Evolutionary conservation across 2,797 vertebrate genomes (phyloP).

Genomic region (Hipposideros larvatus): DNA sequence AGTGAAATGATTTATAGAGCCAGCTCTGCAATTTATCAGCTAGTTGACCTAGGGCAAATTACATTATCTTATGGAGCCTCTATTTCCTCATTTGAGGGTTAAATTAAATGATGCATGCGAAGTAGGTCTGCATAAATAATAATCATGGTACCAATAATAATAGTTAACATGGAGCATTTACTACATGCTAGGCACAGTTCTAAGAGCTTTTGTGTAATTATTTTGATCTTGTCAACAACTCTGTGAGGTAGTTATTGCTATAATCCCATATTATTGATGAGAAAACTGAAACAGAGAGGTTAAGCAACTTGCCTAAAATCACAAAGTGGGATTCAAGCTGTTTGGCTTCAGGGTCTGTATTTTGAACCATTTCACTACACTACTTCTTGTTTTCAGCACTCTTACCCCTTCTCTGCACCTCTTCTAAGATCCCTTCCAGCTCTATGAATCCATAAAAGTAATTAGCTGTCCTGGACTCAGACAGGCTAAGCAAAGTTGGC

Average conservation of each 20-base stretch:
- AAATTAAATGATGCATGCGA: conserved; percentile 19
- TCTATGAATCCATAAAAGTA: conserved; percentile 9
- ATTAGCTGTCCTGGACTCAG: not conserved
- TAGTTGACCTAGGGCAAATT: not conserved
- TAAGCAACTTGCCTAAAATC: not conserved
- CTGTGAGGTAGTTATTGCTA: not conserved
- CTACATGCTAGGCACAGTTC: not conserved
- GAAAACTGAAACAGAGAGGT: not conserved
- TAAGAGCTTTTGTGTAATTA: not conserved
- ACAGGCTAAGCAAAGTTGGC: conserved; percentile 11
- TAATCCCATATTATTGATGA: not conserved
- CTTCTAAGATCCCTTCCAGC: not conserved
- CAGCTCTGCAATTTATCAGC: not conserved
- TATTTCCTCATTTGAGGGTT: not conserved
- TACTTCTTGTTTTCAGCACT: not conserved
- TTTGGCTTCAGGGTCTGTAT: not conserved
- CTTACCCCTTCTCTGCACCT: not conserved
- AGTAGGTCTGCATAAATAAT: conserved; percentile 20
- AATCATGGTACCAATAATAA: not conserved
- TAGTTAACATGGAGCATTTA: not conserved
- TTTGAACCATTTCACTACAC: not conserved
- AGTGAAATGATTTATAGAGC: not conserved
- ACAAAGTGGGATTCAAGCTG: not conserved
- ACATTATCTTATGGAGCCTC: not conserved
- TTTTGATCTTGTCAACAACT: not conserved